A percentile compares a stretch with the other conserved stretches of the same genome.
Conservation (phyloP, 2,797 vertebrate genomes). For the Chelon labrosus region DNA sequence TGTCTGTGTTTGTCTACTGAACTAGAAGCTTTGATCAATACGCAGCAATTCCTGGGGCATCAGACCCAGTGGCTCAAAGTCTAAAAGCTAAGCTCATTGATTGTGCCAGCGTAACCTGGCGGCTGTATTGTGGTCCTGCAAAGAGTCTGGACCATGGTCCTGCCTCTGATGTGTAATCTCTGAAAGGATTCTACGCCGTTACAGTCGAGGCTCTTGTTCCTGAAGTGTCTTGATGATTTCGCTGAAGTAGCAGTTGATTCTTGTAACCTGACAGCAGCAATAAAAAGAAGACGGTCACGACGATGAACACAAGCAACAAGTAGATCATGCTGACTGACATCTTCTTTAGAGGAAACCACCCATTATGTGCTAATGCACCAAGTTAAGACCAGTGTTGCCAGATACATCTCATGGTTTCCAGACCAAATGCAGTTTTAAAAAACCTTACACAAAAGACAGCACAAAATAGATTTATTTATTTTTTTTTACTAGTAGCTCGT, state of each 20-base stretch:
- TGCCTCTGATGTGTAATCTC: not conserved
- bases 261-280: not conserved
- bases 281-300: not conserved
- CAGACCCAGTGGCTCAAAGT: constrained; percentile 41
- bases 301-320: not conserved
- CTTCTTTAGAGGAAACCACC: not conserved
- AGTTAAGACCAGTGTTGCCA: not conserved
- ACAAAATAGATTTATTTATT: no score
- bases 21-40: constrained; percentile 63
- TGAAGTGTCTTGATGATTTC: not conserved
- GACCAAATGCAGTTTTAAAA: no score
- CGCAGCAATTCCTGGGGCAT: constrained; percentile 42
- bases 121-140: constrained; percentile 1
- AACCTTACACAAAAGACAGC: no score
- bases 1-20: constrained; percentile 52
- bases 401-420: no score
- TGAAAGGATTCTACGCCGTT: not conserved
- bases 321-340: not conserved
- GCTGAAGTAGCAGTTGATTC: not conserved
- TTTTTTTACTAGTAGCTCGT: no score
- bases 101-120: constrained; percentile 23
- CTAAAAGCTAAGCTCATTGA: constrained; percentile 36
- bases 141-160: not conserved
- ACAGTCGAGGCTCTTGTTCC: not conserved
- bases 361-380: no score